Conservation (phyloP, 2,113 vertebrate species). For the Rissa tridactyla region DNA sequence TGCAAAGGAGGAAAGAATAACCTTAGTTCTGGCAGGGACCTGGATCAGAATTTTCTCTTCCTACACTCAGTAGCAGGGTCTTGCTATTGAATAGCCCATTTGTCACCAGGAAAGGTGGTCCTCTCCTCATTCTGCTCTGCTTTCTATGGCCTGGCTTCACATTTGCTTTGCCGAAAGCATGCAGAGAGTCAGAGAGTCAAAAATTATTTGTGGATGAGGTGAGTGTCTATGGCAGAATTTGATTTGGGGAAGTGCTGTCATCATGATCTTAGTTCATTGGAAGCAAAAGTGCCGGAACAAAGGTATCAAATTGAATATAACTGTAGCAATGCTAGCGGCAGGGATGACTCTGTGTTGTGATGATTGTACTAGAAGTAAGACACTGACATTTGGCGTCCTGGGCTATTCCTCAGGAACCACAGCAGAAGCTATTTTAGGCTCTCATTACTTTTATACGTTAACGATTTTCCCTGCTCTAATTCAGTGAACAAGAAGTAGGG, state of each 20-base stretch:
- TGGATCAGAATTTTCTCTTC: neutral
- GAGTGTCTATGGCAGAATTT: neutral
- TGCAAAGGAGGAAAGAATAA: neutral
- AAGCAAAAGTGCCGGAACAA: neutral
- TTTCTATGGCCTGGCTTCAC: neutral
- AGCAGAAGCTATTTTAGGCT: neutral
- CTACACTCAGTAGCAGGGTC: neutral
- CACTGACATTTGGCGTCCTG: accelerated
- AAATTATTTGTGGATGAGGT: neutral
- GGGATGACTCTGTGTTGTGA: too few relatives aligned
- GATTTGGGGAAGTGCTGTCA: neutral
- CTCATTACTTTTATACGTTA: neutral
- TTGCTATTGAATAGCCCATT: neutral
- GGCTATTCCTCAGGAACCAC: neutral
- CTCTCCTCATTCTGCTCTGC: neutral
- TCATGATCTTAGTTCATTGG: neutral
- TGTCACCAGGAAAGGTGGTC: neutral
- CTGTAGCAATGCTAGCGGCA: neutral
- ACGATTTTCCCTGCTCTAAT: neutral
- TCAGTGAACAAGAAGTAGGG: neutral
- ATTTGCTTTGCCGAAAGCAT: neutral
- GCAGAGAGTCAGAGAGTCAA: neutral
- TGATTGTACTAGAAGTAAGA: neutral
- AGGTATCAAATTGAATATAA: neutral
- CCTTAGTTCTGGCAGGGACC: neutral